These are phyloP conservation scores for Oceanodroma leucorhoa DNA, from an alignment of 2,797 vertebrate species.

Conservation along the genomic window DNA sequence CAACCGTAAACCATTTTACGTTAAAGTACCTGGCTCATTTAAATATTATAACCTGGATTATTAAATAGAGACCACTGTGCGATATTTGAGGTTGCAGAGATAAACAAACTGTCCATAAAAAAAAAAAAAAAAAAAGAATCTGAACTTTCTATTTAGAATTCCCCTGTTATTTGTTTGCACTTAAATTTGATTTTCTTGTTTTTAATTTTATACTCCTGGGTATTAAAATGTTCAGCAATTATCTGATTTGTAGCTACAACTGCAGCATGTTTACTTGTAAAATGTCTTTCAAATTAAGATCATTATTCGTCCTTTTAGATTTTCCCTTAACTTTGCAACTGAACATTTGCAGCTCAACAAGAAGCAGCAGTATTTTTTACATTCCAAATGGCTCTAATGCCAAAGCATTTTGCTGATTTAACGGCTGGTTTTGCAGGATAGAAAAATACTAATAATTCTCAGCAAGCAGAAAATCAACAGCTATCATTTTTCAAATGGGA, in stretches of 20 bases:
- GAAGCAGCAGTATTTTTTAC: constrained; percentile 27
- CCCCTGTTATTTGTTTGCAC: not conserved
- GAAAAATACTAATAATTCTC: constrained; percentile 59
- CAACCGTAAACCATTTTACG: not conserved
- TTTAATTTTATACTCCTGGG: constrained; percentile 28
- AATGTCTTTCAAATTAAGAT: constrained; percentile 47
- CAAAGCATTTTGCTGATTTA: constrained; percentile 51
- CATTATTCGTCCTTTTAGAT: constrained; percentile 1
- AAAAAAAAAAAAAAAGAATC: not conserved
- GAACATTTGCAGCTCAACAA: constrained; percentile 12
- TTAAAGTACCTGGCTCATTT: not conserved
- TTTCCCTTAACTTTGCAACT: constrained; percentile 24
- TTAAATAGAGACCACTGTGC: not conserved
- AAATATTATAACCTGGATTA: not conserved
- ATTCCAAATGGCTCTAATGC: constrained; percentile 12
- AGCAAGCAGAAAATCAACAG: constrained; percentile 62
- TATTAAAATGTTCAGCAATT: constrained; percentile 47
- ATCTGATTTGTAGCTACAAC: constrained; percentile 49
- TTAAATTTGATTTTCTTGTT: constrained; percentile 33
- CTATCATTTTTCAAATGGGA: constrained; percentile 27
- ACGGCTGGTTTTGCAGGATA: constrained; percentile 20
- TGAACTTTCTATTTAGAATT: not conserved
- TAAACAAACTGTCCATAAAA: not conserved
- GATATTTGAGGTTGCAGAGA: not conserved
- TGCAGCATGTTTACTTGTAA: constrained; percentile 34